Conservation (phyloP, 2,797 vertebrate species). For the Furcifer pardalis region DNA sequence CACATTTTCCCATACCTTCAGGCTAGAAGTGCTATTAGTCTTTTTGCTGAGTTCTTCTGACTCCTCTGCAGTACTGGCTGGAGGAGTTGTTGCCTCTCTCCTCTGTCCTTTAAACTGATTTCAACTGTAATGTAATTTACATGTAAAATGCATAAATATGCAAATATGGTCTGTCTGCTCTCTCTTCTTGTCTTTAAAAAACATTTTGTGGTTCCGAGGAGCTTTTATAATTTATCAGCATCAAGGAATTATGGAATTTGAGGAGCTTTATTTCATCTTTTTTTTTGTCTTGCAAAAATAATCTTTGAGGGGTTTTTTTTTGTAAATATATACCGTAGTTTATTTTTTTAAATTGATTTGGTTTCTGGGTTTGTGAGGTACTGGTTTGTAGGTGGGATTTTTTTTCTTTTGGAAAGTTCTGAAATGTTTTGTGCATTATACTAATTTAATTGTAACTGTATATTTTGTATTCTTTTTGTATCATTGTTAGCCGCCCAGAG, state of each 20-base stretch:
- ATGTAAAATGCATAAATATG: conserved; percentile 38
- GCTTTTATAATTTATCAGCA: conserved; percentile 50
- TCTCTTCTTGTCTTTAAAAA: conserved; percentile 32
- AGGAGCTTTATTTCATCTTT: conserved; percentile 40
- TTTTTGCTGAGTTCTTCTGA: conserved; percentile 4
- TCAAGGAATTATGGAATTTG: conserved; percentile 32
- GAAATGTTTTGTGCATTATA: too few species aligned
- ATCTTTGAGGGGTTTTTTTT: too few species aligned
- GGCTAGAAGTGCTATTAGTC: conserved; percentile 4
- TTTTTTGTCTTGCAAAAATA: conserved; percentile 4
- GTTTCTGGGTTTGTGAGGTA: too few species aligned
- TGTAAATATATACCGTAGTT: too few species aligned
- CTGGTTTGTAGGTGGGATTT: too few species aligned
- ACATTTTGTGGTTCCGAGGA: conserved; percentile 5
- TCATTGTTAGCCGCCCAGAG: too few species aligned
- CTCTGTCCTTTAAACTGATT: conserved; percentile 15
- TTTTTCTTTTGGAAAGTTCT: too few species aligned
- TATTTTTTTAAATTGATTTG: too few species aligned
- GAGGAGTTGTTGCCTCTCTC: not conserved
- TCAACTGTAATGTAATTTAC: conserved; percentile 44
- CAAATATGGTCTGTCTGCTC: conserved; percentile 42
- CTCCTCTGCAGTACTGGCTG: not conserved
- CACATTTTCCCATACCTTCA: not conserved
- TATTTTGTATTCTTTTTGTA: too few species aligned
- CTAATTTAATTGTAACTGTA: too few species aligned